These are phyloP conservation scores for Leptobrachium leishanense DNA, from an alignment of 2,113 vertebrate species.

Conservation along the genomic window DNA sequence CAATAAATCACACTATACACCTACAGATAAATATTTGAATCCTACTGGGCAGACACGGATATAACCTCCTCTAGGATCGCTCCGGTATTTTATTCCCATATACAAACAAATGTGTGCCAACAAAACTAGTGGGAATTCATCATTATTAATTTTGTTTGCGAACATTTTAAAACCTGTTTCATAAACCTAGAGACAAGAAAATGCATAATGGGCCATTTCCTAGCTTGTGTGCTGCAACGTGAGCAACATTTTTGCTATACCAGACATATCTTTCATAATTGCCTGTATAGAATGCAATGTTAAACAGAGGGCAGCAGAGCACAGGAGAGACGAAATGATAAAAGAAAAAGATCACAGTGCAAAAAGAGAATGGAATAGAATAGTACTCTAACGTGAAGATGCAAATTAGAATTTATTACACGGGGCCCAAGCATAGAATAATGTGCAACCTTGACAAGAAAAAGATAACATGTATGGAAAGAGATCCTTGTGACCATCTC, in stretches of 20 bases:
- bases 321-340: background rate
- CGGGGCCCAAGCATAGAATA: too few relatives aligned
- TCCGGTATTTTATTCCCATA: background rate
- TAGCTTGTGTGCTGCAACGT: background rate
- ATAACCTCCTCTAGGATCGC: background rate
- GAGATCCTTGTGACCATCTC: too few relatives aligned
- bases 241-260: background rate
- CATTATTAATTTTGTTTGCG: constrained; percentile 30
- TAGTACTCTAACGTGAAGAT: too few relatives aligned
- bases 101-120: constrained; percentile 4
- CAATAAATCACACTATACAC: too few relatives aligned
- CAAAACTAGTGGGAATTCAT: constrained; percentile 21
- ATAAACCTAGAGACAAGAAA: constrained; percentile 29
- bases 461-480: too few relatives aligned
- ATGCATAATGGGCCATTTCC: constrained; percentile 24
- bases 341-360: background rate
- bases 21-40: too few relatives aligned
- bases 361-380: too few relatives aligned
- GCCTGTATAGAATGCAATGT: background rate
- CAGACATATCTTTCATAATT: constrained; percentile 2
- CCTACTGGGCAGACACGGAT: too few relatives aligned
- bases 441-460: too few relatives aligned
- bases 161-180: constrained; percentile 30
- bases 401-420: too few relatives aligned
- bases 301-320: background rate